Conservation (phyloP, 2,888 invertebrate species). For the Callimorpha dominula region DNA sequence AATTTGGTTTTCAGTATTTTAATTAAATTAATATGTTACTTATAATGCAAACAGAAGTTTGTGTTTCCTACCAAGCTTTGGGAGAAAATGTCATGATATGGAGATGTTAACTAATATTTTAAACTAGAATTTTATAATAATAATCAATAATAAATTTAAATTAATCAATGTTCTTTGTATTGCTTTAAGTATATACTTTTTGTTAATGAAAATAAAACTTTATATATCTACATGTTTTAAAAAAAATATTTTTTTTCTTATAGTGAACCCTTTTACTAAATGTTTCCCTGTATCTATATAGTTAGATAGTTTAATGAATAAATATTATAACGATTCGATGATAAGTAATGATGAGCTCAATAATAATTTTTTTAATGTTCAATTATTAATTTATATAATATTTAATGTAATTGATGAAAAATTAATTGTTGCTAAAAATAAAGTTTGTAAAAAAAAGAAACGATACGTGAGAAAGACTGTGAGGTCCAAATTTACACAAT, state of each 20-base stretch:
- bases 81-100: not conserved
- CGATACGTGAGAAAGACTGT: not conserved
- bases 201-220: not conserved
- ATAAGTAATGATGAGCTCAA: constrained; percentile 39
- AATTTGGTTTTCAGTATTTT: not conserved
- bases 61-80: not conserved
- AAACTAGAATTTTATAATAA: no score
- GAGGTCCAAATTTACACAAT: not conserved
- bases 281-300: not conserved
- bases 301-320: not conserved
- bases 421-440: not conserved
- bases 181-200: not conserved
- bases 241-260: no score
- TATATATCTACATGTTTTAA: no score
- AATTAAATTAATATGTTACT: no score
- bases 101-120: no score
- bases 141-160: no score
- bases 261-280: not conserved
- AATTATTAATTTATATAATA: constrained; percentile 4
- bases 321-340: not conserved
- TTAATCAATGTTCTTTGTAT: not conserved
- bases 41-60: not conserved
- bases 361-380: constrained; percentile 37
- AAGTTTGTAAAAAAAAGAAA: not conserved
- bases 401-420: not conserved